Evolutionary conservation across 2,888 invertebrate species (phyloP), one percentile per base, ranked within the genome.

Genomic region (Clitarchus hookeri): DNA sequence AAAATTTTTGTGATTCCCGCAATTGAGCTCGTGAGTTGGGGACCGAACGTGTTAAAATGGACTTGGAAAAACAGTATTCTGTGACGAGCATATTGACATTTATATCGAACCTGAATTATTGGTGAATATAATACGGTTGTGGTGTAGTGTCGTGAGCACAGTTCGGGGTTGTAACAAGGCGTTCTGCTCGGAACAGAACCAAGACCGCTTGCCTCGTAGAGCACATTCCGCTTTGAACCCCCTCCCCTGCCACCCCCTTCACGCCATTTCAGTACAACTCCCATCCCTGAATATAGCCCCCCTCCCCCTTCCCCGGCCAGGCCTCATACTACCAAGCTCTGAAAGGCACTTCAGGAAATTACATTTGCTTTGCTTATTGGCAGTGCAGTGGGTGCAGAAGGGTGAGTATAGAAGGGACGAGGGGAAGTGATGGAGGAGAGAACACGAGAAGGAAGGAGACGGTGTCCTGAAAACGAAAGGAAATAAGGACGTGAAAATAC

Each of bases 291-390:
- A n/a, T n/a, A n/a, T n/a, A n/a, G n/a, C 23, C 65, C n/a, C 65
- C 0, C 65, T 8, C 65, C 1, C 6, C 12, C 65, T 23, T 11
- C 65, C 65, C n/a, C 16, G 11, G 0, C 65, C 0, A 0, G 11
- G 65, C 2, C 65, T 3, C 16, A n/a, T 8, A 48, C 65, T 65
- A 23, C 23, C 65, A 19, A 23, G 82, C 82, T 36, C 82, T 65
- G 82, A 82, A 82, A 82, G 82, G 82, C 82, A 36, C 27, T 82
- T 82, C 82, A 82, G 82, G 82, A 82, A 82, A 82, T 82, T 82
- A 82, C 82, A 82, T 82, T 82, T 82, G 82, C 82, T 82, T 82
- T 82, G 82, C 82, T 82, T 82, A 82, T 82, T 82, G 82, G 82
- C 44, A 82, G 36, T 82, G 44, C 27, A 82, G 82, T 19, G 44